phyloP scores from a whole-genome alignment of 2,797 vertebrate species.

The Pipistrellus pygmaeus region DNA sequence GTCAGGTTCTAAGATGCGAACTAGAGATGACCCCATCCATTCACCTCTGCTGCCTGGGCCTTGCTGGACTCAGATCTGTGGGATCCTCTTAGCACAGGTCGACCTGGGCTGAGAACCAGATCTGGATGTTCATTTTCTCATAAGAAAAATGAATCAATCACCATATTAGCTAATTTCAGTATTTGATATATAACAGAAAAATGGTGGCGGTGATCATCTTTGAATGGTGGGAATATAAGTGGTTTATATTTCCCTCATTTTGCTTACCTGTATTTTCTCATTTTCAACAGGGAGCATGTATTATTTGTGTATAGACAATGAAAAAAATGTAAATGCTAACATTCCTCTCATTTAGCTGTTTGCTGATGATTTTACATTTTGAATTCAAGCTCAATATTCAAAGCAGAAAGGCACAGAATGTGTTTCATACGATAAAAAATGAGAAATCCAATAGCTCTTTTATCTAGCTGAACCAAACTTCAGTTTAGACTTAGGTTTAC shows the following conservation, averaged over 20 bases:
- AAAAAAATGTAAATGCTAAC: background rate
- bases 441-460: conserved; percentile 26
- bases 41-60: background rate
- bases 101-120: background rate
- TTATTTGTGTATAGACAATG: conserved; percentile 17
- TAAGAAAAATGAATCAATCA: conserved; percentile 47
- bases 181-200: conserved; percentile 44
- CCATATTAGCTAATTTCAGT: conserved; percentile 2
- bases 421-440: conserved; percentile 15
- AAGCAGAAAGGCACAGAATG: conserved; percentile 51
- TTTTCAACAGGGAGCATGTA: background rate
- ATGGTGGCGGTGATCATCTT: background rate
- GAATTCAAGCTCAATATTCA: conserved; percentile 61
- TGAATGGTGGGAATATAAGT: background rate
- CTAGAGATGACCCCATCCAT: background rate
- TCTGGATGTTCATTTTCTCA: background rate
- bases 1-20: background rate
- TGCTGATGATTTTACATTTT: conserved; percentile 59
- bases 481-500: conserved; percentile 40
- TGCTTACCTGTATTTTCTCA: conserved; percentile 47
- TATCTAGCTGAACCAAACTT: conserved; percentile 42
- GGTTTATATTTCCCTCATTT: conserved; percentile 56
- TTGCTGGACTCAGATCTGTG: conserved; percentile 8
- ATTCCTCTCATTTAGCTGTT: background rate
- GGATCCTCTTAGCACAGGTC: background rate